A percentile compares a stretch with the other conserved stretches of the same genome.
phyloP scores from a whole-genome alignment of 2,113 vertebrate species.

The Gymnocephalus cernua region DNA sequence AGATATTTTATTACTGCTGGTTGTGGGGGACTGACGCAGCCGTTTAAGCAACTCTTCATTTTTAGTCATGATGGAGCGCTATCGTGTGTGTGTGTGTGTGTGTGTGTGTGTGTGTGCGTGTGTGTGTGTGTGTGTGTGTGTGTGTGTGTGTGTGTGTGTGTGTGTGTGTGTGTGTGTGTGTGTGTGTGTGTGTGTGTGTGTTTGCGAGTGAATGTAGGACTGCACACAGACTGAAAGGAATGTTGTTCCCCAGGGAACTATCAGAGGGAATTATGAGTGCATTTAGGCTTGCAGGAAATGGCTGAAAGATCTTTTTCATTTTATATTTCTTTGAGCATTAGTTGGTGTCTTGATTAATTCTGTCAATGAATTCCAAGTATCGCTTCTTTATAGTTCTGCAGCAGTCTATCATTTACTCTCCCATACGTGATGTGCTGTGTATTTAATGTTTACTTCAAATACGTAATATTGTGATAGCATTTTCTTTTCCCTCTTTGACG shows the following conservation, averaged over 20 bases:
- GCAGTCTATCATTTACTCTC: neutral
- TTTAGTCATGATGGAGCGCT: constrained; percentile 48
- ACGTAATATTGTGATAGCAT: neutral
- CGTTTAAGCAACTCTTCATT: constrained; percentile 68
- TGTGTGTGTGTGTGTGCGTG: constrained; percentile 1
- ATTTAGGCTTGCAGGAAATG: constrained; percentile 65
- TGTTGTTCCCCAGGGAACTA: constrained; percentile 82
- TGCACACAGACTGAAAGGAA: constrained; percentile 81
- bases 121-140: constrained; percentile 24
- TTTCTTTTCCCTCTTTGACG: neutral
- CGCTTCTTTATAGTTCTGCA: neutral
- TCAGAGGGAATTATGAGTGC: constrained; percentile 81
- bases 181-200: constrained; percentile 17
- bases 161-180: neutral
- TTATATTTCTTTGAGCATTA: constrained; percentile 23
- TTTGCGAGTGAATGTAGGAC: constrained; percentile 66
- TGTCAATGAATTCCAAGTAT: constrained; percentile 5
- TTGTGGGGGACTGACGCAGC: constrained; percentile 67
- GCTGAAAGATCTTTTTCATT: constrained; percentile 54
- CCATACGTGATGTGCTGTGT: neutral
- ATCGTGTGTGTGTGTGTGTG: constrained; percentile 31
- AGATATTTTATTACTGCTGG: constrained; percentile 86
- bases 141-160: neutral
- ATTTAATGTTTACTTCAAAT: neutral
- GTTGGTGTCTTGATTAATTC: constrained; percentile 11